Conservation (phyloP, 2,888 invertebrate genomes). For the Drosophila atripex region DNA sequence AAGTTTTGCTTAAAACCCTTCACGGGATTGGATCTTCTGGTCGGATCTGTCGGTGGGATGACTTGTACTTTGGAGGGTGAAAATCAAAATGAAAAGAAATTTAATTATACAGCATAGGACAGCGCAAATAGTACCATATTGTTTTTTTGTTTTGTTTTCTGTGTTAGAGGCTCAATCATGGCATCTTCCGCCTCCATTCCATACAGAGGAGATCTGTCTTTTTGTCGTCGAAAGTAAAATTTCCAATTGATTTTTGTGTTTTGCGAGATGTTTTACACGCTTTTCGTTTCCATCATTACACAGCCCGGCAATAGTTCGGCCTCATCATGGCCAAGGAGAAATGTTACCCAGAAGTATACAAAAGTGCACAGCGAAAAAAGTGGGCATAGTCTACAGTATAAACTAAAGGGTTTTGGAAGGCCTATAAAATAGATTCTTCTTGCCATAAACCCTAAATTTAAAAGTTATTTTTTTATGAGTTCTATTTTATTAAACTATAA, state of each 20-base stretch:
- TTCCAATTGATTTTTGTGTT: slow-evolving; percentile 75
- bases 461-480: not conserved
- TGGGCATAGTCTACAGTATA: not conserved
- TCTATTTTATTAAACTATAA: not conserved
- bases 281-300: slow-evolving; percentile 72
- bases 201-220: slow-evolving; percentile 23
- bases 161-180: slow-evolving; percentile 20
- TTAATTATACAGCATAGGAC: slow-evolving; percentile 70
- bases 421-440: not conserved
- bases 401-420: not conserved
- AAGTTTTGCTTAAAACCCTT: slow-evolving; percentile 70
- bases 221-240: slow-evolving; percentile 76
- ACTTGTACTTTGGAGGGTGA: slow-evolving; percentile 74
- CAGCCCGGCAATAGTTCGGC: slow-evolving; percentile 69
- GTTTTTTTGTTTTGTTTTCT: slow-evolving; percentile 34
- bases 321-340: slow-evolving; percentile 47
- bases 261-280: slow-evolving; percentile 71
- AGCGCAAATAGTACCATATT: slow-evolving; percentile 70
- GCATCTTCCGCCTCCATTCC: slow-evolving; percentile 48
- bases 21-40: slow-evolving; percentile 43
- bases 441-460: not conserved
- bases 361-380: slow-evolving; percentile 17
- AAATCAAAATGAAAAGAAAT: slow-evolving; percentile 77
- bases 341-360: slow-evolving; percentile 35
- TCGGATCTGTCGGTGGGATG: slow-evolving; percentile 47